Percentiles rank a stretch among this genome's conserved stretches.
phyloP scores from a whole-genome alignment of 2,113 vertebrate genomes.

The Seriola rivoliana region DNA sequence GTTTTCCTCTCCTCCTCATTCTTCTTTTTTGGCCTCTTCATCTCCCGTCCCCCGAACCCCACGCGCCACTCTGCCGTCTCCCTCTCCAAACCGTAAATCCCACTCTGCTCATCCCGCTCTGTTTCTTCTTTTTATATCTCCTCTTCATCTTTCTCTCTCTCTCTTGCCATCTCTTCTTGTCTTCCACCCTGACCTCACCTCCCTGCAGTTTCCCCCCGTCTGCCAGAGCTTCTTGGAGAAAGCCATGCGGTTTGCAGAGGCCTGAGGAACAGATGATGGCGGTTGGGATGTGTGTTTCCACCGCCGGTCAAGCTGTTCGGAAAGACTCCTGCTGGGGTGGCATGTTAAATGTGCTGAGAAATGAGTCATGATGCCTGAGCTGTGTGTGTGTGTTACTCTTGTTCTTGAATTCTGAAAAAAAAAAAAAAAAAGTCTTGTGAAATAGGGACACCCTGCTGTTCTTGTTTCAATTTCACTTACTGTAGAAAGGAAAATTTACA shows the following conservation, averaged over 20 bases:
- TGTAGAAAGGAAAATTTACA: slow-evolving; percentile 14
- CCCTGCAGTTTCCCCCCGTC: slow-evolving; percentile 15
- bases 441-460: slow-evolving; percentile 12
- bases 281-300: slow-evolving; percentile 65
- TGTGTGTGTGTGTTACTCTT: slow-evolving; percentile 35
- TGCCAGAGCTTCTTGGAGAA: slow-evolving; percentile 50
- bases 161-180: background rate
- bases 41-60: background rate
- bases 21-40: background rate
- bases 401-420: slow-evolving; percentile 10
- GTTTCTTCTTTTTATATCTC: slow-evolving; percentile 43
- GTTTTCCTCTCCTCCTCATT: background rate
- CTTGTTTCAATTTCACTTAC: slow-evolving; percentile 29
- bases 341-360: slow-evolving; percentile 64
- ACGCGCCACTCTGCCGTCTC: background rate
- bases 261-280: slow-evolving; percentile 58
- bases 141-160: slow-evolving; percentile 22
- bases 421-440: slow-evolving; percentile 14
- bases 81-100: slow-evolving; percentile 41
- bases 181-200: slow-evolving; percentile 27
- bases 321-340: slow-evolving; percentile 65
- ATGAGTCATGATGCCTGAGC: slow-evolving; percentile 60
- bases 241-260: slow-evolving; percentile 56
- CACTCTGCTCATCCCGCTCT: background rate
- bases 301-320: slow-evolving; percentile 55